Conservation (phyloP, 2,113 vertebrate species). For the Meriones unguiculatus region DNA sequence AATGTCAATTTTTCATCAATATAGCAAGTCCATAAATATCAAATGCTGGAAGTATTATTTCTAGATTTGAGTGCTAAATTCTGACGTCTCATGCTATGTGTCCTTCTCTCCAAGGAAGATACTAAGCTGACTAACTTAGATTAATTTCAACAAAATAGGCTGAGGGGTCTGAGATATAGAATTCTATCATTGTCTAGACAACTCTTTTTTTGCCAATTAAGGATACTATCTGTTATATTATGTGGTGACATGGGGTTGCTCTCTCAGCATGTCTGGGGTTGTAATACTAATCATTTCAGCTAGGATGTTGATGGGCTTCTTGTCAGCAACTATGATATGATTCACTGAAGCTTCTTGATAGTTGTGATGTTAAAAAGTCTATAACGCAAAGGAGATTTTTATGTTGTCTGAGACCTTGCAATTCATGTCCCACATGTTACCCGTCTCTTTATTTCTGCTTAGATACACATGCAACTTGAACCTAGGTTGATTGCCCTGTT, state of each 20-base stretch:
- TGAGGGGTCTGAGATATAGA: neutral
- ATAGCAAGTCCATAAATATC: neutral
- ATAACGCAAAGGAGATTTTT: slow-evolving; percentile 3
- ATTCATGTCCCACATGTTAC: neutral
- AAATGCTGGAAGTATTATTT: slow-evolving; percentile 42
- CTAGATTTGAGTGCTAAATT: slow-evolving; percentile 30
- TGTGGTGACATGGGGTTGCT: neutral
- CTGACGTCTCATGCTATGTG: neutral
- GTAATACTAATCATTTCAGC: slow-evolving; percentile 46
- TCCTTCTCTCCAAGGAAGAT: neutral
- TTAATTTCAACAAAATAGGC: neutral
- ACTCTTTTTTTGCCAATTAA: neutral
- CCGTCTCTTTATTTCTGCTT: neutral
- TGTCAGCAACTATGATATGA: slow-evolving; percentile 43
- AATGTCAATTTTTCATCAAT: slow-evolving; percentile 10
- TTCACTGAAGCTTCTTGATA: neutral
- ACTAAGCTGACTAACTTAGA: neutral
- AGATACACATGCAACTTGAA: slow-evolving; percentile 56
- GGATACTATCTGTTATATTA: neutral
- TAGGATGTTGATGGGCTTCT: neutral
- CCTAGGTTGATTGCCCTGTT: slow-evolving; percentile 52
- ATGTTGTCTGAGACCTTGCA: neutral
- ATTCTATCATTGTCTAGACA: neutral
- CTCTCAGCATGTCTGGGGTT: neutral
- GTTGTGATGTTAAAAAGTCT: neutral